Evolutionary conservation across 2,888 invertebrate genomes (phyloP).

Genomic region (Parnassius mnemosyne): DNA sequence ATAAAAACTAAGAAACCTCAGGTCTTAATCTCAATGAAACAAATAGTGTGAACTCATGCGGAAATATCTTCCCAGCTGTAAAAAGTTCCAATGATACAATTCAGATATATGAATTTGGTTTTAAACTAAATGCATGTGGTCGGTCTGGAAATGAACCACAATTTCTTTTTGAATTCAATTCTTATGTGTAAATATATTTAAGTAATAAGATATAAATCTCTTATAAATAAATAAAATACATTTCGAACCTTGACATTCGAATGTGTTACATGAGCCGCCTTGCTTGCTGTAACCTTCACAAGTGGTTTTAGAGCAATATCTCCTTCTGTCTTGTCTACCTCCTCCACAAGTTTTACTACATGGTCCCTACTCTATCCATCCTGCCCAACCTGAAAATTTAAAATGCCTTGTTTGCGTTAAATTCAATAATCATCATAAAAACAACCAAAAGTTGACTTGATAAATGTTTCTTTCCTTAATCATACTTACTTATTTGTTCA

Average conservation of each 20-base stretch:
- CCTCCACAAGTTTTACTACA: conserved; percentile 85
- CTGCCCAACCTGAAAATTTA: conserved; percentile 82
- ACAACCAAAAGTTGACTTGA: too few relatives aligned
- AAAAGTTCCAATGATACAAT: conserved; percentile 84
- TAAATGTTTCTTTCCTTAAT: too few relatives aligned
- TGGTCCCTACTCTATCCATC: conserved; percentile 85
- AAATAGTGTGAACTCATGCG: conserved; percentile 83
- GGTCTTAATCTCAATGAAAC: conserved; percentile 82
- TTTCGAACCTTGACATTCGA: conserved; percentile 63
- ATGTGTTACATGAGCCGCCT: conserved; percentile 77
- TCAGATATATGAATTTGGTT: conserved; percentile 85
- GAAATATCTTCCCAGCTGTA: conserved; percentile 71
- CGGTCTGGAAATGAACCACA: conserved; percentile 78
- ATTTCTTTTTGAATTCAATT: background rate
- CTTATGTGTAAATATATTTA: too few relatives aligned
- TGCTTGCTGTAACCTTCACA: conserved; percentile 73
- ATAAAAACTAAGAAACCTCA: conserved; percentile 64
- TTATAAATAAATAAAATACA: too few relatives aligned
- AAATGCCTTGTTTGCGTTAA: conserved; percentile 18
- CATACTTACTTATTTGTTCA: too few relatives aligned
- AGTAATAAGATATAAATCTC: too few relatives aligned
- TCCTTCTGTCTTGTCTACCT: conserved; percentile 81
- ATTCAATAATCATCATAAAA: background rate
- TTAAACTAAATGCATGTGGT: conserved; percentile 82
- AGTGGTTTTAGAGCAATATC: conserved; percentile 74